Evolutionary conservation across 1,140 invertebrate genomes (phyloP), one percentile per base, ranked within the genome.

Genomic region (Drosophila lini): DNA sequence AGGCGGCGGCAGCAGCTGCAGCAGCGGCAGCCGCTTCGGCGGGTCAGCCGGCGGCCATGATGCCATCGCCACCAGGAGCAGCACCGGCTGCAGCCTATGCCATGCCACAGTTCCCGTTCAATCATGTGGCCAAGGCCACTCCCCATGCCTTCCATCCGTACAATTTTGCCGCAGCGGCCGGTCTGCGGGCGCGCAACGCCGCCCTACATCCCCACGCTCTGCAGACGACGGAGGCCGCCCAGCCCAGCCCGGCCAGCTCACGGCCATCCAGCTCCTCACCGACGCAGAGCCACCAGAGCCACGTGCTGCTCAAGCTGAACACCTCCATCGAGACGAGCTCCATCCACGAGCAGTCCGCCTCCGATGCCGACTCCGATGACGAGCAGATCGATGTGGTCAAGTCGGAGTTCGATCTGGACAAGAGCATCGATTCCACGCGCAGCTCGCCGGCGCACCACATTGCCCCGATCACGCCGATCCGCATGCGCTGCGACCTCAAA

Each of bases 321-420:
- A 94, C 93, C 52, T 94, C 93, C 9, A 91, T 91, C 3, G 94
- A 94, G 88, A 93, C 94, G 2, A 94, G 94, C 80, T 95, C 94
- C 7, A 94, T 94, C 3, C 93, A 95, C 58, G 95, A 95, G 50
- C 94, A 94, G 42, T 92, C 93, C 40, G 94, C 94, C n/a, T 94
- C 94, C 71, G 94, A 95, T 47, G 94, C 93, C 64, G 94, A 95
- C 45, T 94, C 94, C 8, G 94, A 95, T 32, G 95, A 95, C 60
- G 95, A 95, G 80, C 94, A 94, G 47, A 95, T 95, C 68, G 96
- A 96, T 68, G 96, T 96, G 42, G 94, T 96, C 0, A 95, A 96
- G 85, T 96, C 95, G 19, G 96, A 96, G 34, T 96, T 96, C 92
- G 91, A 85, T 93, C 90, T 85, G 68, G 91, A 92, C 44, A 91